Evolutionary conservation across 2,888 invertebrate species (phyloP).

Genomic region (Lochmaea capreae): DNA sequence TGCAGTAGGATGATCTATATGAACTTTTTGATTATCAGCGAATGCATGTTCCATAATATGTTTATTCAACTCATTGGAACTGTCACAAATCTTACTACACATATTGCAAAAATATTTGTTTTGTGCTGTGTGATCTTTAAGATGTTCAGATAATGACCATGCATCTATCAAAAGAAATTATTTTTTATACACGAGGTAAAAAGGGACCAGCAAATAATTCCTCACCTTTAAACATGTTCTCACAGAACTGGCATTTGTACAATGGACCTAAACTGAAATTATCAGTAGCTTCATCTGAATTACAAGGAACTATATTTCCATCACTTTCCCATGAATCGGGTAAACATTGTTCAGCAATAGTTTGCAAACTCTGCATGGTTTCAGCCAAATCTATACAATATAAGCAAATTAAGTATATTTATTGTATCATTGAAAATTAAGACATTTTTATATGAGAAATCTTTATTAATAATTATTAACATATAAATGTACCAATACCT

Average conservation of each 20-base stretch:
- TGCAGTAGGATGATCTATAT: conserved; percentile 19
- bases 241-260: conserved; percentile 63
- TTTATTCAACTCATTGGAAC: conserved; percentile 56
- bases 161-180: conserved; percentile 55
- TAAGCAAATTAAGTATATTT: background rate
- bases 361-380: conserved; percentile 64
- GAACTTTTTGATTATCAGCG: conserved; percentile 44
- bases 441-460: too few relatives aligned
- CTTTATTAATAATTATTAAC: too few relatives aligned
- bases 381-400: conserved; percentile 59
- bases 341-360: conserved; percentile 64
- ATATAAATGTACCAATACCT: too few relatives aligned
- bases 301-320: conserved; percentile 57
- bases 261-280: conserved; percentile 58
- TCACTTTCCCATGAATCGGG: conserved; percentile 64
- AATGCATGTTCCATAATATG: conserved; percentile 56
- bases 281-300: conserved; percentile 53
- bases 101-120: conserved; percentile 60
- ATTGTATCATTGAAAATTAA: too few relatives aligned
- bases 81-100: conserved; percentile 58
- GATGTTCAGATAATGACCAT: conserved; percentile 62
- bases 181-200: background rate
- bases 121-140: conserved; percentile 61
- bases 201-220: background rate
- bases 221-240: conserved; percentile 60